phyloP scores from a whole-genome alignment of 2,113 vertebrate species.

The Phaethon lepturus region DNA sequence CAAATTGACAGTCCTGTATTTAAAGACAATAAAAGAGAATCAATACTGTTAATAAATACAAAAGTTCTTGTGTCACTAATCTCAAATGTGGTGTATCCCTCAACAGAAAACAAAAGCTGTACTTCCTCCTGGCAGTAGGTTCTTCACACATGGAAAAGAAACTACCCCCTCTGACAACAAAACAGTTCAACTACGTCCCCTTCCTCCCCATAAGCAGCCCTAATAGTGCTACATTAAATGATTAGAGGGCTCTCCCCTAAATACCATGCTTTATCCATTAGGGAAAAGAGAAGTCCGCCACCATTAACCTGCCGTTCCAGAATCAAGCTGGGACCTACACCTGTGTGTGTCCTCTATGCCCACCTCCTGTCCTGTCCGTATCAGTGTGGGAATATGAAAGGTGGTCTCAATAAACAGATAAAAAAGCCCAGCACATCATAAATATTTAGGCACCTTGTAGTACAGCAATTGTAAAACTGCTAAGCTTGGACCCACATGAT shows the following conservation, averaged over 20 bases:
- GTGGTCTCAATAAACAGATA: not conserved
- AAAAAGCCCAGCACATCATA: not conserved
- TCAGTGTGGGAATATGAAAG: not conserved
- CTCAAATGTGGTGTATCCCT: not conserved
- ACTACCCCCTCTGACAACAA: not conserved
- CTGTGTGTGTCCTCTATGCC: not conserved
- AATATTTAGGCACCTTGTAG: not conserved
- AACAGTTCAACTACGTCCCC: not conserved
- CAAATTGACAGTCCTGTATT: not conserved
- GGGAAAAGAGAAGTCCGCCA: not conserved
- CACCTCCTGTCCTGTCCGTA: not conserved
- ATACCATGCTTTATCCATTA: not conserved
- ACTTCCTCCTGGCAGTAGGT: not conserved
- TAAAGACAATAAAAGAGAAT: conserved; percentile 1
- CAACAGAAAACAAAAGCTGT: not conserved
- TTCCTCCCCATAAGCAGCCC: not conserved
- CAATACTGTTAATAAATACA: not conserved
- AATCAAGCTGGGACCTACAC: not conserved
- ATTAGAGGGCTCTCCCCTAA: not conserved
- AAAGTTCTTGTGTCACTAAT: not conserved
- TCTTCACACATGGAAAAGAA: not conserved
- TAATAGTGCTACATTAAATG: not conserved
- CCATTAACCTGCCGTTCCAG: not conserved
- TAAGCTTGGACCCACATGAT: not conserved
- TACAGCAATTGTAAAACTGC: not conserved